These are phyloP conservation scores for Ladona fulva DNA, from an alignment of 1,140 invertebrate species.

Conservation along the genomic window DNA sequence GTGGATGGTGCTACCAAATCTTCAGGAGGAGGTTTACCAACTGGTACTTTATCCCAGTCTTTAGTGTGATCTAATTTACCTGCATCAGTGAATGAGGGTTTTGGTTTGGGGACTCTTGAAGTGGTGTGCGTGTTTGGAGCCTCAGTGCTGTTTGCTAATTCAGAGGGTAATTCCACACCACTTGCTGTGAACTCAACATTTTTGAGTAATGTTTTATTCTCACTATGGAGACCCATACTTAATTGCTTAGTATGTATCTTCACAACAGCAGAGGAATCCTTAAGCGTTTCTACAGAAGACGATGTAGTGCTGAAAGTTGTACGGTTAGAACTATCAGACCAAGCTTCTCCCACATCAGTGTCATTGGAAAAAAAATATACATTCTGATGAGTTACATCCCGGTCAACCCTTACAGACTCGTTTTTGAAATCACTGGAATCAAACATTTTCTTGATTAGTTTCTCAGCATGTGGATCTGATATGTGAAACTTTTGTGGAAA, in stretches of 20 bases:
- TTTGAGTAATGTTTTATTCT: neutral
- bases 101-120: slow-evolving; percentile 24
- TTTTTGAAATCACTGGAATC: neutral
- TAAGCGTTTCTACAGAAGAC: neutral
- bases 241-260: neutral
- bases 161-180: neutral
- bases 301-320: neutral
- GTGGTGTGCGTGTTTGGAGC: slow-evolving; percentile 12
- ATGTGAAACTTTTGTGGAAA: neutral
- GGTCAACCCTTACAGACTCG: neutral
- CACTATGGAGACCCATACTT: neutral
- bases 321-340: neutral
- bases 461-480: neutral
- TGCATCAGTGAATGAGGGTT: slow-evolving; percentile 25
- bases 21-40: slow-evolving; percentile 17
- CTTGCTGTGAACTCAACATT: neutral
- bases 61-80: slow-evolving; percentile 20
- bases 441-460: neutral
- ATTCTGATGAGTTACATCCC: neutral
- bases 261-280: neutral
- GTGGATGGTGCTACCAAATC: slow-evolving; percentile 15
- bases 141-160: neutral
- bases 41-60: slow-evolving; percentile 23
- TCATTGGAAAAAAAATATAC: neutral
- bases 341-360: neutral